Evolutionary conservation across 2,888 invertebrate species (phyloP).

Genomic region (Lycophotia porphyrea): DNA sequence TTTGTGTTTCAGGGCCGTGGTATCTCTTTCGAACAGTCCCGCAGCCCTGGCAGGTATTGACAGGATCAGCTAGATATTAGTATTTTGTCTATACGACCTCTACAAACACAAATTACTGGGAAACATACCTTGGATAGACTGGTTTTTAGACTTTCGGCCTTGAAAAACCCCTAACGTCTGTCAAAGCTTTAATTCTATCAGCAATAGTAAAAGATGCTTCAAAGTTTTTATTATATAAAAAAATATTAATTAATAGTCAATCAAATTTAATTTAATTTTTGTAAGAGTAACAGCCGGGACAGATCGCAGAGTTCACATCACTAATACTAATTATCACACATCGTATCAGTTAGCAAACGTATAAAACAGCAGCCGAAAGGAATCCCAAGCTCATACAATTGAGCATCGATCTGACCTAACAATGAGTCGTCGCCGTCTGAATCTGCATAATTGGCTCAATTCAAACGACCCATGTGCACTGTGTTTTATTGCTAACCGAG

Average conservation of each 20-base stretch:
- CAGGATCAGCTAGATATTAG: no score
- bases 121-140: not conserved
- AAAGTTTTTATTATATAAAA: no score
- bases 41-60: no score
- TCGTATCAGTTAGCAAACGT: not conserved
- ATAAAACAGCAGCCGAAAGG: constrained; percentile 7
- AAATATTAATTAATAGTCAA: no score
- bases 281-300: no score
- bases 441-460: constrained; percentile 79
- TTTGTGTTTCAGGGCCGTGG: no score
- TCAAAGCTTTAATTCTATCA: not conserved
- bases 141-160: not conserved
- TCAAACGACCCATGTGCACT: constrained; percentile 63
- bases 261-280: no score
- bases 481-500: constrained; percentile 66
- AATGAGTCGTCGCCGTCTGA: constrained; percentile 61
- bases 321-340: not conserved
- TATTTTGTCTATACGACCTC: not conserved
- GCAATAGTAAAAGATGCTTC: no score
- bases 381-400: constrained; percentile 49
- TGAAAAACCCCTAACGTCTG: not conserved
- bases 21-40: no score
- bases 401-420: constrained; percentile 62
- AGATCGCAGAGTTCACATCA: not conserved
- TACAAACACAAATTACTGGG: not conserved